Evolutionary conservation across 2,888 invertebrate species (phyloP), one percentile per base, ranked within the genome.

Genomic region (Eubasilissa splendida): DNA sequence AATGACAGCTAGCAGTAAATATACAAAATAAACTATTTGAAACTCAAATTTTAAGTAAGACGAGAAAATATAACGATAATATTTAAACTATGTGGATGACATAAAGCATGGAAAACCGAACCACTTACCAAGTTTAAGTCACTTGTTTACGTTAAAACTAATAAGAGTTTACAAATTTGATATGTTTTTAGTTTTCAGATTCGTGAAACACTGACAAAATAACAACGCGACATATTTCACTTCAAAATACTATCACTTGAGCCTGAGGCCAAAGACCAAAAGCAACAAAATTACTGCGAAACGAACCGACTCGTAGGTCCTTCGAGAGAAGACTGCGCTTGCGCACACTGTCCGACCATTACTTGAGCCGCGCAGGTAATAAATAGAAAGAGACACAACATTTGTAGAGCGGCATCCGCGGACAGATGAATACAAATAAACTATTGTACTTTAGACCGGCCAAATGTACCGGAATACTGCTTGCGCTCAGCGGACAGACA

Each of bases 121-220:
- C n/a, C 68, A 68, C 68, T 68, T 52, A 68, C 68, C 68, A 14
- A 68, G 50, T 50, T 68, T 68, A 68, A 68, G 68, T 68, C 68
- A 68, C 68, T 68, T 68, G 68, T 68, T 68, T 50, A 68, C 68
- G 14, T 14, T 68, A n/a, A 68, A 14, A 50, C 68, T 68, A 50
- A n/a, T 50, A 66, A 66, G 50, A 68, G 52, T 14, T 68, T n/a
- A 14, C 50, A 50, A 9, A 68, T 50, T 50, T n/a, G n/a, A 50
- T 66, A 42, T 50, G 42, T 68, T 33, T 68, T 50, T n/a, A n/a
- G 50, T 50, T 68, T 33, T 52, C 50, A 63, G 42, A 33, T 68
- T 50, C 50, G 4, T 52, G 42, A 42, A 50, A 42, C 68, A 68
- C 68, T 52, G n/a, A 68, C 68, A 68, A 50, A 50, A 58, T 58